Base-by-base conservation (phyloP, 2,888 invertebrate genomes). In the Ctena decussata region DNA sequence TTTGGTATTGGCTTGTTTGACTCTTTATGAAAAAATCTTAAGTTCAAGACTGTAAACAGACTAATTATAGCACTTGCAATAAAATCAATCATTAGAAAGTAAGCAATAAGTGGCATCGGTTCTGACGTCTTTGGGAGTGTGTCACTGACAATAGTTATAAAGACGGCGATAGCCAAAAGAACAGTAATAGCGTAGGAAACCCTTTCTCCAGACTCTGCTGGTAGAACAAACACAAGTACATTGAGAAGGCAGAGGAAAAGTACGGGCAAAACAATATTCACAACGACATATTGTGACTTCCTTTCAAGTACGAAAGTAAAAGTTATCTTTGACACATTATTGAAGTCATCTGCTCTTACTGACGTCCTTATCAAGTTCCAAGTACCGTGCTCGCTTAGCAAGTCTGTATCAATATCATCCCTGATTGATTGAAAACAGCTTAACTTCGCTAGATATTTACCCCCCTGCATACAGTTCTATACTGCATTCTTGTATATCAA, bases 211-310 rank as follows among this genome's bases (percentile, higher is more conserved):
- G 27, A 57, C 27, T 57, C 57, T 24, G 24, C 12, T 27, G 24
- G 57, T 8, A 57, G 27, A 21, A 24, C 1, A 57, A 57, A 57
- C 27, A 18, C 27, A 5, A 24, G 69, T 12, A 82, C 85, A 24
- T 89, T 89, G n/a, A 90, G 74, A 60, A 90, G 39, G n/a, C 86
- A 84, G 0, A 90, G 83, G 73, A 87, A 88, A 21, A 89, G 35
- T 11, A 90, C 88, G 18, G 90, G 89, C 15, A 89, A 77, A 12
- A 89, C 77, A 27, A 90, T 82, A 70, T 87, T 89, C n/a, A 90
- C 73, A 18, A 89, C 74, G 21, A 90, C 82, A 46, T 87, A 90
- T 12, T 80, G 73, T 0, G 90, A 86, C n/a, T 85, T 85, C 32
- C 90, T 60, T 27, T 65, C 49, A 30, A 88, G 32, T 2, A 70